phyloP scores from a whole-genome alignment of 1,140 invertebrate species.

The Bombus picipes region DNA sequence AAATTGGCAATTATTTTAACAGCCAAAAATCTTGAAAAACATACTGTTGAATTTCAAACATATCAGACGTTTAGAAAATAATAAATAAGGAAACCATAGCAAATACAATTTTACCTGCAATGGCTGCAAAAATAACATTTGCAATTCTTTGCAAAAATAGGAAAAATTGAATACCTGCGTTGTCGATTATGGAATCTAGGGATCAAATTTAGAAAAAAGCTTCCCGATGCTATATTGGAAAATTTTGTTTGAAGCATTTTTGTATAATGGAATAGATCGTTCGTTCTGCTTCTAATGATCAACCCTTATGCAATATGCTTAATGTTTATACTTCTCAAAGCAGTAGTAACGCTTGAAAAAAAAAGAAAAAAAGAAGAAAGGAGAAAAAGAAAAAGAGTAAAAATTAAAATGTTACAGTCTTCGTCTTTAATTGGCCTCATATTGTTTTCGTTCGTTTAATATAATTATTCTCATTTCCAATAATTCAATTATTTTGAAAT shows the following conservation, averaged over 20 bases:
- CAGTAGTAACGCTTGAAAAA: background rate
- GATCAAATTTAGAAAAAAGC: background rate
- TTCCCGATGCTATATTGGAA: background rate
- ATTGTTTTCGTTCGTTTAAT: too few species aligned
- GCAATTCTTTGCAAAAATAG: too few species aligned
- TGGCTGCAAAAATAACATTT: background rate
- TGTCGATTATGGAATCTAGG: too few species aligned
- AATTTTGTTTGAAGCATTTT: background rate
- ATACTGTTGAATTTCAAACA: background rate
- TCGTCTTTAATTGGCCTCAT: too few species aligned
- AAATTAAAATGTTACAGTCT: background rate
- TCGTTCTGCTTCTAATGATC: background rate
- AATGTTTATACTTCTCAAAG: background rate
- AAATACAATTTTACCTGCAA: background rate
- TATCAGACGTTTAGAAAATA: background rate
- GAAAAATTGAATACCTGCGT: too few species aligned
- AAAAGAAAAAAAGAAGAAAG: accelerated
- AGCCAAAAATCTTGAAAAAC: background rate
- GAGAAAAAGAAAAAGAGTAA: background rate
- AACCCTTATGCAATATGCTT: too few species aligned
- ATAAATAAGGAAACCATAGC: background rate
- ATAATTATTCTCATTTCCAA: too few species aligned
- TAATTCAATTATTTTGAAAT: too few species aligned
- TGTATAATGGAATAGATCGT: background rate
- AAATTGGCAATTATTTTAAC: background rate